Base-by-base conservation (phyloP, 2,888 invertebrate genomes). In the Tenthredo notha region DNA sequence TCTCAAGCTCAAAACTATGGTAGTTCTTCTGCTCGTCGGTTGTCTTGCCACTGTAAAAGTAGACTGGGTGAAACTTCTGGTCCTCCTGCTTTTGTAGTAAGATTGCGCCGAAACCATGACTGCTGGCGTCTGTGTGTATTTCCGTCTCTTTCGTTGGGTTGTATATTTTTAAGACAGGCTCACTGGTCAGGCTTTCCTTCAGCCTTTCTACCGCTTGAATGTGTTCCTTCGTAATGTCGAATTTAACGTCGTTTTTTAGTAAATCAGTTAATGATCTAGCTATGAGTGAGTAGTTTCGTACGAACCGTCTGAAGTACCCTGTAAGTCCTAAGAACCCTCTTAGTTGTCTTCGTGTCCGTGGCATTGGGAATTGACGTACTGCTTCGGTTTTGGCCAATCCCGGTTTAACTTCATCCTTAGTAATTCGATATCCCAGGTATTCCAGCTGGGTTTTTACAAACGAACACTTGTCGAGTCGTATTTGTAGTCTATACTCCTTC, bases 1-100 rank as follows among this genome's bases (percentile, higher is more conserved):
- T 90, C 86, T 93, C 94, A 43, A 92, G 83, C 47, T 94, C 93
- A 33, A 92, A 90, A 0, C 90, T 90, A 18, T 90, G 90, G 84
- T 92, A 93, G 21, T 88, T 90, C 18, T 88, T 86, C 87, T 93
- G 92, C 0, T 90, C 88, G 0, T 86, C 87, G 4, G 83, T 83
- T n/a, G 83, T 83, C 29, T 83, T 83, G 21, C 40, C 47, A 58
- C 91, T 92, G 54, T 54, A 54, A 54, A 54, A 54, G 54, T 54
- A 54, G 15, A 54, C 54, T 54, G 54, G 54, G 5, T 87, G 87
- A 12, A 87, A 88, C 9, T 85, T 87, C 0, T 5, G 1, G n/a
- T 85, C 84, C 4, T 88, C 83, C 1, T 47, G 67, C 5, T 86
- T 78, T 77, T 93, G 92, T 43, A 92, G 67, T 0, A 93, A 33